Percentiles rank a stretch among this genome's conserved stretches.
Conservation (phyloP, 2,888 invertebrate species). For the Masnerella sp. region DNA sequence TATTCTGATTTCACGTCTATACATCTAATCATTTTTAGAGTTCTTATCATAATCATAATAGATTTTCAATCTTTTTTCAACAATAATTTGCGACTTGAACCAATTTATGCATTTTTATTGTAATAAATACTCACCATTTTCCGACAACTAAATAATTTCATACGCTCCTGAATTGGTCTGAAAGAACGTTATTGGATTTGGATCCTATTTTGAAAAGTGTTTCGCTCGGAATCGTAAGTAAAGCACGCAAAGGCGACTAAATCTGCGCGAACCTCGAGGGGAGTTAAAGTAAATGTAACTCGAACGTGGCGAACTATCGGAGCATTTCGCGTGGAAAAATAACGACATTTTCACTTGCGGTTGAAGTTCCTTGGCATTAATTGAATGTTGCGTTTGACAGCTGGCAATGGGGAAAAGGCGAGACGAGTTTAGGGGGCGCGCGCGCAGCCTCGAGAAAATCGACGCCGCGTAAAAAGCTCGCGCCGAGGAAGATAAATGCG, state of each 20-base stretch:
- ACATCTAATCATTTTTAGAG: no score
- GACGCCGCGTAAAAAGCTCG: conserved; percentile 35
- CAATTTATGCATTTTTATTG: no score
- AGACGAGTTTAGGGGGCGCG: conserved; percentile 34
- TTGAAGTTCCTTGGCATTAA: conserved; percentile 50
- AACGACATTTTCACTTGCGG: conserved; percentile 46
- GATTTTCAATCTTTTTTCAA: no score
- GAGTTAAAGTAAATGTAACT: conserved; percentile 2
- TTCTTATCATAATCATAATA: no score
- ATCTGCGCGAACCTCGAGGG: neutral
- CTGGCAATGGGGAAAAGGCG: conserved; percentile 48
- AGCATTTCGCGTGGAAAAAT: conserved; percentile 34
- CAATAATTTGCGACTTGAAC: no score
- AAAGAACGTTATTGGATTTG: no score
- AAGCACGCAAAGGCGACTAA: conserved; percentile 10
- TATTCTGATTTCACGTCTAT: no score
- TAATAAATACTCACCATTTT: no score
- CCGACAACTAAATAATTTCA: no score
- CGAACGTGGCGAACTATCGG: conserved; percentile 17
- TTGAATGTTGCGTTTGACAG: conserved; percentile 56
- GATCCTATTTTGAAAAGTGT: no score
- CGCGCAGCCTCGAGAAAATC: conserved; percentile 34
- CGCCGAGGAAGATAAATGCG: conserved; percentile 48
- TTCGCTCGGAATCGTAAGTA: no score
- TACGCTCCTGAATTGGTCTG: no score